Base-by-base conservation (phyloP, 2,888 invertebrate genomes). In the Drosophila diplacantha region DNA sequence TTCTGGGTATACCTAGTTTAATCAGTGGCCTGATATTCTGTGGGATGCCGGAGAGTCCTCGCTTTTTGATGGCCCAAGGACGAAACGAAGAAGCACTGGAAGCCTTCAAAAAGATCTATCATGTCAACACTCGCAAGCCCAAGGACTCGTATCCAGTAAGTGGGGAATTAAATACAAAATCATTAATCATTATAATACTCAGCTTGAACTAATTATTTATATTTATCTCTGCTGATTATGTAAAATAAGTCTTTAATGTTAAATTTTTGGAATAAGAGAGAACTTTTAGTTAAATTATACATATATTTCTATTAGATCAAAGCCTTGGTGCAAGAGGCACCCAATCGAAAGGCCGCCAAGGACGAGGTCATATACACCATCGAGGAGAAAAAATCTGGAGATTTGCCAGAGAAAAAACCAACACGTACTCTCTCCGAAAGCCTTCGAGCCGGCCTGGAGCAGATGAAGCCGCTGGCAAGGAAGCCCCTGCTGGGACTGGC, bases 71-170 rank as follows among this genome's bases (percentile, higher is more conserved):
- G 85, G 74, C 84, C 0, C 85, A 85, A 44, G 86, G 86, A 3
- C 76, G 84, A 4, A 87, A 87, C 59, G 71, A 61, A 4, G 87
- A 87, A 43, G 87, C 87, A 0, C 53, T 87, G 55, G 72, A 56
- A 31, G 75, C 81, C 4, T 74, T 87, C 72, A 89, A 89, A 65
- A 90, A 83, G 70, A 93, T 95, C 24, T 95, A 93, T 83, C 83
- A 88, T 0, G 82, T 91, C 53, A 95, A 95, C 79, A 92, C 91
- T 1, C 92, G 93, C 6, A 90, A 90, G 56, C 87, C 91, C 0
- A 88, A 88, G 44, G 90, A 91, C 2, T 90, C 90, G 1, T 95
- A 91, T 88, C 93, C 94, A 46, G 94, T 95, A 87, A 38, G 75
- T 70, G 18, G 3, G 6, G 8, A 37, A 20, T 8, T 26, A 3